phyloP scores from a whole-genome alignment of 2,113 vertebrate species.

The Etheostoma spectabile region DNA sequence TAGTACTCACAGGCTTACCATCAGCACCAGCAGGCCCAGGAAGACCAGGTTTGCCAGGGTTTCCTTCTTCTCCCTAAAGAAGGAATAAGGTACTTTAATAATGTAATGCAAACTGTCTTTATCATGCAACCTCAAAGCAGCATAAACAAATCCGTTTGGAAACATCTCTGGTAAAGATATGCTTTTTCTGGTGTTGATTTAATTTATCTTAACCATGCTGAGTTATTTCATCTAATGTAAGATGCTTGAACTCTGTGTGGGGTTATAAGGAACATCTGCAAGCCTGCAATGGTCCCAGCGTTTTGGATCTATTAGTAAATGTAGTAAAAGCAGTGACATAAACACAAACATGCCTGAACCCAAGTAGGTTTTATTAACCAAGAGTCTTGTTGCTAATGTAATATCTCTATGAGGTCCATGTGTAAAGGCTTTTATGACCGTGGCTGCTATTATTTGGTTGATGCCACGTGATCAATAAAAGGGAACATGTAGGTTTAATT shows the following conservation, averaged over 20 bases:
- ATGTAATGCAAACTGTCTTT: neutral
- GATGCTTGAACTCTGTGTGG: constrained; percentile 42
- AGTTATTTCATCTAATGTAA: constrained; percentile 35
- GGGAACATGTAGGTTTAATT: constrained; percentile 30
- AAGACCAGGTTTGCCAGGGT: constrained; percentile 86
- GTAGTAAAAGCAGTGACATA: constrained; percentile 71
- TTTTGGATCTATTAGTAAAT: constrained; percentile 64
- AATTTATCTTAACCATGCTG: constrained; percentile 33
- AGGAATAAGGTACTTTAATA: constrained; percentile 12
- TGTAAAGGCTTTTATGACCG: constrained; percentile 38
- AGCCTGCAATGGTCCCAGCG: constrained; percentile 48
- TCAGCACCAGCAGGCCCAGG: constrained; percentile 96
- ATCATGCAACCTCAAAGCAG: constrained; percentile 12
- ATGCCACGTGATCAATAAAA: constrained; percentile 49
- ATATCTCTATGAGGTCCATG: constrained; percentile 39
- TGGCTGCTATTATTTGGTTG: constrained; percentile 23
- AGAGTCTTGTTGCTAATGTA: constrained; percentile 17
- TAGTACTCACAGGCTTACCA: constrained; percentile 99
- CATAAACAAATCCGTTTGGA: constrained; percentile 8
- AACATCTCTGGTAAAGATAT: constrained; percentile 26
- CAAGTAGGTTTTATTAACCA: constrained; percentile 51
- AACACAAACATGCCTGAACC: constrained; percentile 65
- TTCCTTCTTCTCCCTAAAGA: constrained; percentile 90
- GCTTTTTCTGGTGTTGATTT: constrained; percentile 33
- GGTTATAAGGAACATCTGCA: constrained; percentile 61